Evolutionary conservation across 2,888 invertebrate genomes (phyloP).

Genomic region (Eremobia ochroleuca): DNA sequence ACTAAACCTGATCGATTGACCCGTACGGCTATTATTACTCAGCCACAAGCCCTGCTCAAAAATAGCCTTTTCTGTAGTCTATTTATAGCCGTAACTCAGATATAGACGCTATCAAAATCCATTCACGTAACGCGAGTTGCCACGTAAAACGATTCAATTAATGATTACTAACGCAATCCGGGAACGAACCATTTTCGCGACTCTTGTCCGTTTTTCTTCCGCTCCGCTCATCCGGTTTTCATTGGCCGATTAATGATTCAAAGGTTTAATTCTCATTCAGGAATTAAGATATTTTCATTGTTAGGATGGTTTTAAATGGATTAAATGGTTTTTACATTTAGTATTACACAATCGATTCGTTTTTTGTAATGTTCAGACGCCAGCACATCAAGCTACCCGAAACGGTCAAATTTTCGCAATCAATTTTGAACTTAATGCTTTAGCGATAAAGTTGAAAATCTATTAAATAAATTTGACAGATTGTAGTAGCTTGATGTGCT

Average conservation of each 20-base stretch:
- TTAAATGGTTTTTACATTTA: slow-evolving; percentile 48
- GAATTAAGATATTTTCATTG: slow-evolving; percentile 55
- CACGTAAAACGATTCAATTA: slow-evolving; percentile 55
- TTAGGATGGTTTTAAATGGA: slow-evolving; percentile 32
- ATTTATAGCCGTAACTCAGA: slow-evolving; percentile 15
- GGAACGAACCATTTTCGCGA: slow-evolving; percentile 56
- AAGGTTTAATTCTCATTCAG: slow-evolving; percentile 55
- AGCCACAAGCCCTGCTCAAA: background rate
- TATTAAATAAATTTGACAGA: too few species aligned
- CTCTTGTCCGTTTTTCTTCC: slow-evolving; percentile 54
- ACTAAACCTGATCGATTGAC: too few species aligned
- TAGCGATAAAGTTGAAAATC: too few species aligned
- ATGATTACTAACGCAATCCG: slow-evolving; percentile 46
- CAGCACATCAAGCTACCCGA: too few species aligned
- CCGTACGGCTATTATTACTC: too few species aligned
- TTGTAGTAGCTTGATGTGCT: too few species aligned
- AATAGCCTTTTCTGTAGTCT: background rate
- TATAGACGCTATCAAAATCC: slow-evolving; percentile 22
- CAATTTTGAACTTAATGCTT: too few species aligned
- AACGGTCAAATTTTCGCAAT: too few species aligned
- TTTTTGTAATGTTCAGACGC: too few species aligned
- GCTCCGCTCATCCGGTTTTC: slow-evolving; percentile 48
- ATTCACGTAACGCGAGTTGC: slow-evolving; percentile 24
- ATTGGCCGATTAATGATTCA: slow-evolving; percentile 64
- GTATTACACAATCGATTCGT: slow-evolving; percentile 20